Conservation (phyloP, 1,140 invertebrate genomes). For the Maconellicoccus hirsutus region DNA sequence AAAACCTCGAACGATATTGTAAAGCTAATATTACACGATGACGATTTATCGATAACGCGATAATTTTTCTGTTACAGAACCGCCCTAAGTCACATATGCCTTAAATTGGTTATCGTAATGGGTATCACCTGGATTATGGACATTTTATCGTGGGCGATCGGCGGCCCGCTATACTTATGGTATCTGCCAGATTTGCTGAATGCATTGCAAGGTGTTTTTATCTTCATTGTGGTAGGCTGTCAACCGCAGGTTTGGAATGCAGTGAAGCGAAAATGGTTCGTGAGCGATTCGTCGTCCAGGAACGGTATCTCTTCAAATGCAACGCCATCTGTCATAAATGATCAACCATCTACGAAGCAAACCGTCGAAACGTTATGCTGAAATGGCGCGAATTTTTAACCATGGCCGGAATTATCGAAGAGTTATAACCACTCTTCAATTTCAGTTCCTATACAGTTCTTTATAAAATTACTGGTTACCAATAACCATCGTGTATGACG, state of each 20-base stretch:
- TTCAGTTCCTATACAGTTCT: no score
- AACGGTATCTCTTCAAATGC: conserved; percentile 53
- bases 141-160: conserved; percentile 58
- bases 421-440: no score
- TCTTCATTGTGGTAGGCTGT: conserved; percentile 76
- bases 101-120: conserved; percentile 75
- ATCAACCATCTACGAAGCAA: conserved; percentile 47
- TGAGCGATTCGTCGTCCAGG: conserved; percentile 36
- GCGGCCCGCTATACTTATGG: conserved; percentile 64
- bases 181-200: conserved; percentile 55
- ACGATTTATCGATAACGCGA: no score
- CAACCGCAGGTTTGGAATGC: conserved; percentile 62
- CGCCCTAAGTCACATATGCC: conserved; percentile 61
- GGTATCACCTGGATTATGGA: conserved; percentile 75
- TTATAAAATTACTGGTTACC: not conserved
- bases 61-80: conserved; percentile 43
- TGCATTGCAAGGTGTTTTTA: conserved; percentile 73
- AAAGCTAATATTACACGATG: no score
- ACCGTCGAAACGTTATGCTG: conserved; percentile 30
- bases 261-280: conserved; percentile 50
- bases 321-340: conserved; percentile 61
- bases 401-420: not conserved
- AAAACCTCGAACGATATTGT: no score
- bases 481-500: not conserved
- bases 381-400: no score